These are phyloP conservation scores for Nymphalis io DNA, from an alignment of 1,140 invertebrate genomes.

Conservation along the genomic window DNA sequence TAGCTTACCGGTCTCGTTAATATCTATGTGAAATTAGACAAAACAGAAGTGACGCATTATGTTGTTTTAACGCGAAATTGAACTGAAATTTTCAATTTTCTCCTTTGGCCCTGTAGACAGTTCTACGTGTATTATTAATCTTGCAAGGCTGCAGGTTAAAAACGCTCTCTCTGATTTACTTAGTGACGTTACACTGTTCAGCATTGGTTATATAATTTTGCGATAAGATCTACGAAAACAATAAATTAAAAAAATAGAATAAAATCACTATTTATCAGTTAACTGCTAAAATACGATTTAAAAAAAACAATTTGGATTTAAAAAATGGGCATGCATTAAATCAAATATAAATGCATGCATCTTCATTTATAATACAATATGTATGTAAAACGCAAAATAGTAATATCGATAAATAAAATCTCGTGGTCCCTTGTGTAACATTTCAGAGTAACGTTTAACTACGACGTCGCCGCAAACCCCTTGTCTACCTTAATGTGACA, in stretches of 20 bases:
- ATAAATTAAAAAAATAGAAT: neutral
- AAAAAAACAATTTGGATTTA: too few species aligned
- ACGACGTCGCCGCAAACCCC: conserved; percentile 32
- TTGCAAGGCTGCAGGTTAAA: conserved; percentile 61
- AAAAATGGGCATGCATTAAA: too few species aligned
- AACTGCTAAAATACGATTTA: neutral
- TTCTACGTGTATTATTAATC: conserved; percentile 71
- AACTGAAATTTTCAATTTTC: conserved; percentile 46
- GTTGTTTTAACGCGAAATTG: conserved; percentile 39
- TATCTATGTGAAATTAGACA: conserved; percentile 59
- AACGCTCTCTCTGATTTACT: conserved; percentile 53
- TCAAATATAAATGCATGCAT: too few species aligned
- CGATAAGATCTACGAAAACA: neutral
- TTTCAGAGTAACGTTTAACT: conserved; percentile 28
- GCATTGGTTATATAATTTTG: conserved; percentile 7
- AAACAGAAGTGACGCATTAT: conserved; percentile 53
- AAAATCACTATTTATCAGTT: neutral
- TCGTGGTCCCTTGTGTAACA: conserved; percentile 10
- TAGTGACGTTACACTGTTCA: conserved; percentile 40
- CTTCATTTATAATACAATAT: too few species aligned
- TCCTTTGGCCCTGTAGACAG: conserved; percentile 44
- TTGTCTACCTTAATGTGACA: conserved; percentile 26
- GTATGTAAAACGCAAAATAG: neutral
- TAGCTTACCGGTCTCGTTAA: conserved; percentile 35
- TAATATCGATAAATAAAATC: conserved; percentile 12